Evolutionary conservation across 30 jellyfish, hydroid and myxozoan species (phyloP).

Genomic region (Chrysaora quinquecirrha): DNA sequence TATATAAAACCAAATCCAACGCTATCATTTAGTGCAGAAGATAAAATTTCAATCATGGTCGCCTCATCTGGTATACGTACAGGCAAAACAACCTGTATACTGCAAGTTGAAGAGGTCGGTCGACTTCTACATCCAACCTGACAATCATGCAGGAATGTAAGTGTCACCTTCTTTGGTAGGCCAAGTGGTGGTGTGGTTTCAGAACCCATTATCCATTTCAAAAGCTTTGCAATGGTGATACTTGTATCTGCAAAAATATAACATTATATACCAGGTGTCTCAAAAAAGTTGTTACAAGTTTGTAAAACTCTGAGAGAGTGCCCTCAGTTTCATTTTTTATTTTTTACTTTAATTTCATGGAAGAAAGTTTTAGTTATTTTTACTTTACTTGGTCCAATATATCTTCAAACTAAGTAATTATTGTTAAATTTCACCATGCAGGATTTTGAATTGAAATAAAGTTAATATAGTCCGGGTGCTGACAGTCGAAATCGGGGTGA

Average conservation of each 20-base stretch:
- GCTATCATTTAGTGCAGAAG: background rate
- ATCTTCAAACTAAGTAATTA: background rate
- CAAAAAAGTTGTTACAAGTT: background rate
- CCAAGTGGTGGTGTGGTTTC: conserved; percentile 4
- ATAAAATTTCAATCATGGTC: background rate
- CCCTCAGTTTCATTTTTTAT: background rate
- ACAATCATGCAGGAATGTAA: background rate
- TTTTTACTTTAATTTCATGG: background rate
- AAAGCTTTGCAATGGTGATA: background rate
- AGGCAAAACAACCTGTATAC: conserved; percentile 2
- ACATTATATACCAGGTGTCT: conserved; percentile 1
- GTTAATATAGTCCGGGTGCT: too few species aligned
- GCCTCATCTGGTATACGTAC: background rate
- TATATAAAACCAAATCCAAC: background rate
- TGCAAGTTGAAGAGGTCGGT: background rate
- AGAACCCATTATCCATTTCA: background rate
- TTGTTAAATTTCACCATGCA: background rate
- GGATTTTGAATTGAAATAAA: background rate
- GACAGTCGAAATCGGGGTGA: too few species aligned
- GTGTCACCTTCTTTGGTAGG: conserved; percentile 2
- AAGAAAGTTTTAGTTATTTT: background rate
- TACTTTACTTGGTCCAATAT: background rate
- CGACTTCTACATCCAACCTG: conserved; percentile 2
- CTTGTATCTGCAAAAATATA: background rate
- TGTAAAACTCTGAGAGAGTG: background rate